Percentiles rank a stretch among this genome's conserved stretches.
Evolutionary conservation across 2,888 invertebrate genomes (phyloP).

Genomic region (Heteromurus nitidus): DNA sequence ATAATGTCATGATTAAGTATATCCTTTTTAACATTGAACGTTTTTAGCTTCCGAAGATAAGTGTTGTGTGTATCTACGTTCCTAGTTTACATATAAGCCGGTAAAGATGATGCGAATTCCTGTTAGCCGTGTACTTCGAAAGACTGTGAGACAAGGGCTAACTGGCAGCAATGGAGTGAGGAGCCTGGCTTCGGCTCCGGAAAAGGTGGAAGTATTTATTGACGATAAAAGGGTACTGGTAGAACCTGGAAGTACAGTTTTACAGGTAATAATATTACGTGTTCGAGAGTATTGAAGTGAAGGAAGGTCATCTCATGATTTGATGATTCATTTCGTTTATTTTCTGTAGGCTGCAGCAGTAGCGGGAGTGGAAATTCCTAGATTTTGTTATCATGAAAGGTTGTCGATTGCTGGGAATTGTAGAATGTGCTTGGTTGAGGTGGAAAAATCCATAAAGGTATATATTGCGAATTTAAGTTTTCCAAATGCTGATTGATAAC

Average conservation of each 20-base stretch:
- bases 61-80: too few relatives aligned
- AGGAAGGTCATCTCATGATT: too few relatives aligned
- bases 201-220: conserved; percentile 95
- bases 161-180: conserved; percentile 67
- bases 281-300: too few relatives aligned
- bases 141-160: conserved; percentile 51
- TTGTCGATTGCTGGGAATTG: conserved; percentile 99
- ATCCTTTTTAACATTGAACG: too few relatives aligned
- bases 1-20: too few relatives aligned
- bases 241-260: conserved; percentile 95
- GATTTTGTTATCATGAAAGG: conserved; percentile 99
- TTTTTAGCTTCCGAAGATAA: too few relatives aligned
- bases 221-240: conserved; percentile 97
- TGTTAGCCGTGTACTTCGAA: conserved; percentile 62
- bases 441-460: conserved; percentile 95
- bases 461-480: conserved; percentile 3
- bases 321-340: conserved; percentile 68
- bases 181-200: conserved; percentile 79
- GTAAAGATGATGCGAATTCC: conserved; percentile 71
- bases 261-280: too few relatives aligned
- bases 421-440: conserved; percentile 99
- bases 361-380: conserved; percentile 97
- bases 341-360: conserved; percentile 89
- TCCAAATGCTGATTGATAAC: background rate
- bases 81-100: background rate